Base-by-base conservation (phyloP, 37 sponge, comb jelly and placozoan genomes). In the Haliclona indistincta region DNA sequence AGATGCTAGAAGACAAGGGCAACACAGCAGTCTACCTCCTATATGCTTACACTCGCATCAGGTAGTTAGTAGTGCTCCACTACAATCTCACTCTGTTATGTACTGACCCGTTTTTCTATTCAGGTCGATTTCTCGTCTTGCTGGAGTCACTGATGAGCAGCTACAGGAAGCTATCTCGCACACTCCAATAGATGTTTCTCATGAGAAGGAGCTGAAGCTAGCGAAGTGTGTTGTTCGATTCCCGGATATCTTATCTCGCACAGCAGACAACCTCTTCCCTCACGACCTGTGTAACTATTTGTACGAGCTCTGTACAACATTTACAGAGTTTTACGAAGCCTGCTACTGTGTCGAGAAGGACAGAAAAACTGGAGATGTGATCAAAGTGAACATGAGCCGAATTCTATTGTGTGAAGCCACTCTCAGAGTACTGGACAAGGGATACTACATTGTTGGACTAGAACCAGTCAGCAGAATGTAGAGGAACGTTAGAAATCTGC, bases 11-110 rank as follows among this genome's bases (percentile, higher is more conserved):
- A 8, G 96, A 95, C 75, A 70, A 40, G 38, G 97, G 97, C 68
- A 97, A 97, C 78, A 97, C 99, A 29, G 99, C 99, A 7, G 99
- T 94, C 45, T 97, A 97, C 66, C 86, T 97, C 22, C 81, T 97
- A 37, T 97, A 97, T 77, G 88, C 97, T 29, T 83, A 85, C 63
- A 96, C 97, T 8, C 70, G 97, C 35, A 89, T 91, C 38, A 76
- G 81, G 94, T 89, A 41, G 61, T 61, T 0, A 22, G 25, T 11
- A 34, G 10, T 3, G 22, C n/a, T n/a, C n/a, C n/a, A n/a, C n/a
- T 49, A 13, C 17, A 13, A 49, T 13, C 13, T 20, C 13, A 17
- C 13, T 20, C 13, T 49, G 17, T 49, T 49, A 20, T 49, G 29
- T 66, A 40, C 36, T 66, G 34, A 20, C 22, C 22, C 40, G 7